These are phyloP conservation scores for Heterodera carotae DNA, from an alignment of 1,140 invertebrate species.

Conservation along the genomic window DNA sequence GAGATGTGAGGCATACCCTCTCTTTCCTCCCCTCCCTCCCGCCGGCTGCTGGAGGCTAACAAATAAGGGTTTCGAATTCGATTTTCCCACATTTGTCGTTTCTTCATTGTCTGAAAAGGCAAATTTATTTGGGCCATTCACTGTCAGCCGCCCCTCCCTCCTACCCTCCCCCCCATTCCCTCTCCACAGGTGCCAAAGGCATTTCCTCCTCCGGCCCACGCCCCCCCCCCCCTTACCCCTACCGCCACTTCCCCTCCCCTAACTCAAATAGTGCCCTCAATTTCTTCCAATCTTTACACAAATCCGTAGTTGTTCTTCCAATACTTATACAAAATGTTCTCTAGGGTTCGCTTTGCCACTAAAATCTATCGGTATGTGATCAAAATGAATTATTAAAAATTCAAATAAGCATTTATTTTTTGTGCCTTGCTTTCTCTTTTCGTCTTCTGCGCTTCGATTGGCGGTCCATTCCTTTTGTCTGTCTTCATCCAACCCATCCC, in stretches of 20 bases:
- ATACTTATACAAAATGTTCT: constrained; percentile 34
- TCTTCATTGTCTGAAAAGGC: no score
- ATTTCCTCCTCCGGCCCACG: neutral
- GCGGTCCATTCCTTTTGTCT: neutral
- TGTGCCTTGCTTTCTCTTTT: neutral
- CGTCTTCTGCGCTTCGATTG: neutral
- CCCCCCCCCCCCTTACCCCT: neutral
- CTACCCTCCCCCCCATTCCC: no score
- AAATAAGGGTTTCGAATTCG: no score
- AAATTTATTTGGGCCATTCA: no score
- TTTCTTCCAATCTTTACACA: neutral
- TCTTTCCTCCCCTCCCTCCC: no score
- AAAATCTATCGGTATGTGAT: constrained; percentile 51
- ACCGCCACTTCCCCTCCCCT: neutral
- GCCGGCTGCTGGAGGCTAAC: no score
- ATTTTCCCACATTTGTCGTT: no score
- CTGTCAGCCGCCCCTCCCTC: no score
- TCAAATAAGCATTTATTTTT: constrained; percentile 20
- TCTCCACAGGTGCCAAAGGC: neutral
- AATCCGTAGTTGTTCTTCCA: neutral
- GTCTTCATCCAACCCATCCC: neutral
- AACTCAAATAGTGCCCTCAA: neutral
- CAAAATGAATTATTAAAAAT: no score
- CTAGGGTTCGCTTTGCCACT: constrained; percentile 48
- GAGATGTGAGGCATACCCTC: no score